Evolutionary conservation across 2,113 vertebrate genomes (phyloP).

Genomic region (Elephas maximus): DNA sequence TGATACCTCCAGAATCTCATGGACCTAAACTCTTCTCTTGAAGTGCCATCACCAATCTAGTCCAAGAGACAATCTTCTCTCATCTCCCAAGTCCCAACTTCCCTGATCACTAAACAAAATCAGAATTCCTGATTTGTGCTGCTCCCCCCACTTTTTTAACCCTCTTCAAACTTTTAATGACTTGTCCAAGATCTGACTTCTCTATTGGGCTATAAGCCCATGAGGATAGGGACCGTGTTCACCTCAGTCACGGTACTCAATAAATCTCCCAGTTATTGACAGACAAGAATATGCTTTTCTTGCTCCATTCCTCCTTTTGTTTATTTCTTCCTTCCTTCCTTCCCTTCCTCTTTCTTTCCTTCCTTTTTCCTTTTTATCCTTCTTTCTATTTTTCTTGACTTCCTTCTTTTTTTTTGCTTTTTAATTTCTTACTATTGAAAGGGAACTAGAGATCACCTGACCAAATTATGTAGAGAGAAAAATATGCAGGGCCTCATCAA

Average conservation of each 20-base stretch:
- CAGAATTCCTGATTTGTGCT: background rate
- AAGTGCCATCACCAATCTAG: fast-evolving
- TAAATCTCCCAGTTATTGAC: background rate
- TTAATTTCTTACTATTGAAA: background rate
- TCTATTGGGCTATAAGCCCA: background rate
- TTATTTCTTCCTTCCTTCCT: background rate
- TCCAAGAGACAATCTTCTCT: fast-evolving
- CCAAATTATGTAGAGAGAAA: background rate
- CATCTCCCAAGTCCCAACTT: background rate
- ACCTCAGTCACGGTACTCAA: background rate
- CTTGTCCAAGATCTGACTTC: background rate
- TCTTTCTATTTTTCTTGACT: background rate
- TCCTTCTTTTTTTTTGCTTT: background rate
- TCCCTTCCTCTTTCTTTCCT: background rate
- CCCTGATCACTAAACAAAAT: background rate
- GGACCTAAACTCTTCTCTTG: background rate
- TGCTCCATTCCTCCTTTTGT: background rate
- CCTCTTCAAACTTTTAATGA: background rate
- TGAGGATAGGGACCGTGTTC: background rate
- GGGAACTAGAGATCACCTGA: background rate
- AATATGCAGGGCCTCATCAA: background rate
- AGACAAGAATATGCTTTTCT: background rate
- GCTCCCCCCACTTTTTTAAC: background rate
- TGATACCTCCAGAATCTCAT: background rate
- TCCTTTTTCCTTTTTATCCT: background rate